These are phyloP conservation scores for Dolichomitus sp. DNA, from an alignment of 2,888 invertebrate genomes.

Conservation along the genomic window DNA sequence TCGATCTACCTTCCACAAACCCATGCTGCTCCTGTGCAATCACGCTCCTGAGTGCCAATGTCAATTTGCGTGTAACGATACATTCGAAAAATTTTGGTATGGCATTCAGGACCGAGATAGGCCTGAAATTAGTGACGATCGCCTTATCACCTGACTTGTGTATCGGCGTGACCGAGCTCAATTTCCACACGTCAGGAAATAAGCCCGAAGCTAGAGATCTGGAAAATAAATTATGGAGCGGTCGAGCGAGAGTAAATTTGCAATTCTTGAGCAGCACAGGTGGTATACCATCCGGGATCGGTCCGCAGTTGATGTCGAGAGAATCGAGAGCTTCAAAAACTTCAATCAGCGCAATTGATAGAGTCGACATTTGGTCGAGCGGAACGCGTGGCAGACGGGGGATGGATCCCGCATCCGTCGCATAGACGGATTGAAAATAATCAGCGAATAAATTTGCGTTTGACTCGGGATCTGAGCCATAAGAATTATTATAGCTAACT, in stretches of 20 bases:
- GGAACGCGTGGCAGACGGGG: not conserved
- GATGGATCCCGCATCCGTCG: not conserved
- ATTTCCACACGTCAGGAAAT: slow-evolving; percentile 54
- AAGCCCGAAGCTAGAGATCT: slow-evolving; percentile 35
- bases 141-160: slow-evolving; percentile 57
- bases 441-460: not conserved
- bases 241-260: slow-evolving; percentile 26
- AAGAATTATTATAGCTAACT: not conserved
- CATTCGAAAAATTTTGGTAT: slow-evolving; percentile 65
- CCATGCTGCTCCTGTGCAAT: slow-evolving; percentile 45
- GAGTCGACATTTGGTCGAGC: not conserved
- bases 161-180: slow-evolving; percentile 50
- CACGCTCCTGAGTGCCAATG: not conserved
- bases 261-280: slow-evolving; percentile 39
- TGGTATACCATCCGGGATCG: slow-evolving; percentile 56
- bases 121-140: slow-evolving; percentile 55
- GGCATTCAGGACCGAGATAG: slow-evolving; percentile 53
- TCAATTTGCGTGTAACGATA: slow-evolving; percentile 4
- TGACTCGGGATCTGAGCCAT: not conserved
- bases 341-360: not conserved
- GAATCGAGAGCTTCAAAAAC: not conserved
- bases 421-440: not conserved
- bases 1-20: slow-evolving; percentile 64
- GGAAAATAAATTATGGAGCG: slow-evolving; percentile 35
- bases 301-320: not conserved